phyloP scores from a whole-genome alignment of 2,113 vertebrate genomes.

The Coptodon rendalli region DNA sequence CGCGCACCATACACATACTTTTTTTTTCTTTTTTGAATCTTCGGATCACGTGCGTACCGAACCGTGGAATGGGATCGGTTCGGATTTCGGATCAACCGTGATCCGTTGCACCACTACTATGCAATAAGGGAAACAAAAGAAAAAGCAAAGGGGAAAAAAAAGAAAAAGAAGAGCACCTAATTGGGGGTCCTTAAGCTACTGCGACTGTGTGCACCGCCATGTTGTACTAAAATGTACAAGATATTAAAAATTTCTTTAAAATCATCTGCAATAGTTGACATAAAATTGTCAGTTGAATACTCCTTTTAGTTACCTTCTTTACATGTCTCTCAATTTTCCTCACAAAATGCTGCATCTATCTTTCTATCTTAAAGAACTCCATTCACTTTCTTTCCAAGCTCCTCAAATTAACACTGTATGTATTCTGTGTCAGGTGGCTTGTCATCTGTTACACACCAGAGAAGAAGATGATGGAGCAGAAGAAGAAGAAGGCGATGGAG shows the following conservation, averaged over 20 bases:
- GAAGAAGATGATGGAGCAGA: slow-evolving; percentile 22
- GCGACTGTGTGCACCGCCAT: not conserved
- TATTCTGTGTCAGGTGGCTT: not conserved
- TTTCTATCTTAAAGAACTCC: not conserved
- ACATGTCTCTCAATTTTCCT: not conserved
- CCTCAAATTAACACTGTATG: not conserved
- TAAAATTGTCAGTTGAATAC: not conserved
- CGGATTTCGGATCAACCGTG: too few species aligned
- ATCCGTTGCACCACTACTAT: not conserved
- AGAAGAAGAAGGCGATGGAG: not conserved
- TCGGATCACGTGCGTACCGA: too few species aligned
- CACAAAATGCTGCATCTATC: not conserved
- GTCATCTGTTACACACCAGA: slow-evolving; percentile 59
- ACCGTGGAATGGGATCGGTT: too few species aligned
- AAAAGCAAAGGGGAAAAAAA: not conserved
- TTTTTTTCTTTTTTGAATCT: too few species aligned
- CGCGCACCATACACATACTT: too few species aligned
- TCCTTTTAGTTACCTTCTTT: not conserved
- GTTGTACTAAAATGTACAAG: not conserved
- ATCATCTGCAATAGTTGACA: not conserved
- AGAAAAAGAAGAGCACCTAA: not conserved
- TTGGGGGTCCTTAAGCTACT: not conserved
- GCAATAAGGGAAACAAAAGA: not conserved
- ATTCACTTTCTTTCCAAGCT: not conserved
- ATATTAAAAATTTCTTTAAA: fast-evolving